These are phyloP conservation scores for Myotis pilosus DNA, from an alignment of 2,797 vertebrate genomes.

Conservation along the genomic window DNA sequence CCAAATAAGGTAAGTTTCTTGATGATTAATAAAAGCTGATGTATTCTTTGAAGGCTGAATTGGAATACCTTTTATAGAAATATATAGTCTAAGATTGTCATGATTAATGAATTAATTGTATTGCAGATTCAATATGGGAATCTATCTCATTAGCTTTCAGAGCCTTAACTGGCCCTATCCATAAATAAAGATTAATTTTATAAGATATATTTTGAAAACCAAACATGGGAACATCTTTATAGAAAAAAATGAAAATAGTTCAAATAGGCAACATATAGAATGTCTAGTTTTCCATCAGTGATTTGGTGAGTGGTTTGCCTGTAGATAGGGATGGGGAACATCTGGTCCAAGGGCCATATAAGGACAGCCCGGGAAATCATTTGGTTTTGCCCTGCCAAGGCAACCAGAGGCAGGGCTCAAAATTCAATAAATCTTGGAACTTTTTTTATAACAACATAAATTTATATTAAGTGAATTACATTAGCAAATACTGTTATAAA, in stretches of 20 bases:
- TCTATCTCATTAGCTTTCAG: background rate
- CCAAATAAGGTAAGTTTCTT: slow-evolving; percentile 81
- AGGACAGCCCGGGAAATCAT: too few relatives aligned
- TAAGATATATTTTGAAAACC: background rate
- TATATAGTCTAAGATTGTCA: background rate
- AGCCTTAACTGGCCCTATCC: background rate
- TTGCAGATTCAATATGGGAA: background rate
- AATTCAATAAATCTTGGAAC: too few relatives aligned
- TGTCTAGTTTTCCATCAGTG: background rate
- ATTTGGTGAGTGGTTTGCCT: background rate
- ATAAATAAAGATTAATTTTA: slow-evolving; percentile 3
- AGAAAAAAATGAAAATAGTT: background rate
- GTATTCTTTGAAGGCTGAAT: background rate
- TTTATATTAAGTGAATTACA: too few relatives aligned
- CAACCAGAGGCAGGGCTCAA: too few relatives aligned
- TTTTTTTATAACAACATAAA: too few relatives aligned
- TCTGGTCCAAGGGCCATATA: too few relatives aligned
- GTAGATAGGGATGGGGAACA: background rate
- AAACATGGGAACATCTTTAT: background rate
- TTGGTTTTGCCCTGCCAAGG: too few relatives aligned
- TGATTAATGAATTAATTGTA: background rate
- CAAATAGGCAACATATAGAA: background rate
- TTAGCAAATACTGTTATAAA: too few relatives aligned
- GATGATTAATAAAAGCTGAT: background rate
- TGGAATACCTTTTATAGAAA: background rate